Conservation (phyloP, 2,113 vertebrate genomes). For the Phrynocephalus versicolor region DNA sequence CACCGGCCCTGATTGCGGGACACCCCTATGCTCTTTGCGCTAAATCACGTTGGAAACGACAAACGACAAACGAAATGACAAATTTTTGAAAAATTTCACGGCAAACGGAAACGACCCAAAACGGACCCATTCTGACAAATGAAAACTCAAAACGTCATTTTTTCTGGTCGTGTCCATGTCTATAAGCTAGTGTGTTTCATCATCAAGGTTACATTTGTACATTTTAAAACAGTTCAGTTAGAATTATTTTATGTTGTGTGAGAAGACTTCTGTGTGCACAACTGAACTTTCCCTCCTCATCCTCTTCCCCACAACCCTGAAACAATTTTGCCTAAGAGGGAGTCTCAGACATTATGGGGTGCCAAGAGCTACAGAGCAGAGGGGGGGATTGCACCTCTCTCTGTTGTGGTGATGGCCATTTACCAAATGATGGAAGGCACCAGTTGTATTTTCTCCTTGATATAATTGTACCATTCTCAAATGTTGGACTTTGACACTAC, state of each 20-base stretch:
- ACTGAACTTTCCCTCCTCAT: neutral
- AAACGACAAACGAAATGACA: no score
- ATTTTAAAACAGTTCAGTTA: neutral
- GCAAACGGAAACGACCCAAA: no score
- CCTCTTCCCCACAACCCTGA: neutral
- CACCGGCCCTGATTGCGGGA: no score
- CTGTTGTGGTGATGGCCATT: no score
- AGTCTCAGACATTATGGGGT: neutral
- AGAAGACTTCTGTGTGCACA: neutral
- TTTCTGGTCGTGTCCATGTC: no score
- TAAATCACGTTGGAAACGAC: no score
- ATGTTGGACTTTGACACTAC: neutral
- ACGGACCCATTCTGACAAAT: no score
- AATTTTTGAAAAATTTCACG: no score
- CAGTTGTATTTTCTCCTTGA: neutral
- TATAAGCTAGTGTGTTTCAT: no score
- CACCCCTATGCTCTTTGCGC: no score
- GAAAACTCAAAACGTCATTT: no score
- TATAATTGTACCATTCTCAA: neutral
- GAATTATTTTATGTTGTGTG: neutral
- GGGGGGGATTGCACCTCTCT: neutral
- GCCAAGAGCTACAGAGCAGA: neutral
- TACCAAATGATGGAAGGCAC: neutral
- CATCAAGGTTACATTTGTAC: neutral
- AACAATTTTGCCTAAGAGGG: neutral